A percentile compares a stretch with the other conserved stretches of the same genome.
phyloP scores from a whole-genome alignment of 2,797 vertebrate genomes.

The Amniataba percoides region DNA sequence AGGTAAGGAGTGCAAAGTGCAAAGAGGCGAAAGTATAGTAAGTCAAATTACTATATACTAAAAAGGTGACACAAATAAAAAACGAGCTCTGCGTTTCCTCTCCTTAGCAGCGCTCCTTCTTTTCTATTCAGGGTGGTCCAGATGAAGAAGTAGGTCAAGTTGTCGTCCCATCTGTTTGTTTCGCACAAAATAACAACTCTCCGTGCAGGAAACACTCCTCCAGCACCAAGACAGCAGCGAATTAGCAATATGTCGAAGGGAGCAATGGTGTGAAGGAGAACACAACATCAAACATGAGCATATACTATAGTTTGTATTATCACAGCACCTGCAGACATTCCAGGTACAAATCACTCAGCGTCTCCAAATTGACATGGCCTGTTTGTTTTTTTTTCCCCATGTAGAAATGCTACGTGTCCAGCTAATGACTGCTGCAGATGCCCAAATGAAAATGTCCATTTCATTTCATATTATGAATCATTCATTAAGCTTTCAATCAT shows the following conservation, averaged over 20 bases:
- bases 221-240: conserved; percentile 21
- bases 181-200: conserved; percentile 60
- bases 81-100: conserved; percentile 14
- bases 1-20: neutral
- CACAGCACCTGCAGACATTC: conserved; percentile 9
- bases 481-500: conserved; percentile 72
- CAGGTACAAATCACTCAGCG: conserved; percentile 21
- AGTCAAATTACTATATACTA: neutral
- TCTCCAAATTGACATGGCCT: neutral
- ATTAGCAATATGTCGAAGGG: conserved; percentile 14
- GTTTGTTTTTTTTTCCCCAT: conserved; percentile 12
- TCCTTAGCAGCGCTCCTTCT: conserved; percentile 38
- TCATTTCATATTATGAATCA: conserved; percentile 69
- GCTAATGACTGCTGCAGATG: conserved; percentile 44
- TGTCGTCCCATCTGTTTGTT: conserved; percentile 80
- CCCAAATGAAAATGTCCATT: conserved; percentile 66
- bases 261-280: neutral
- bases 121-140: conserved; percentile 64
- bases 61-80: conserved; percentile 12
- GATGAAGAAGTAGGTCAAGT: conserved; percentile 80
- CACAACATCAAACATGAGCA: conserved; percentile 7
- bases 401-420: conserved; percentile 30
- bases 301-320: neutral
- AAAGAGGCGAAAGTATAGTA: neutral
- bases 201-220: conserved; percentile 43